phyloP scores from a whole-genome alignment of 2,888 invertebrate genomes.

The Stratiomys singularior region DNA sequence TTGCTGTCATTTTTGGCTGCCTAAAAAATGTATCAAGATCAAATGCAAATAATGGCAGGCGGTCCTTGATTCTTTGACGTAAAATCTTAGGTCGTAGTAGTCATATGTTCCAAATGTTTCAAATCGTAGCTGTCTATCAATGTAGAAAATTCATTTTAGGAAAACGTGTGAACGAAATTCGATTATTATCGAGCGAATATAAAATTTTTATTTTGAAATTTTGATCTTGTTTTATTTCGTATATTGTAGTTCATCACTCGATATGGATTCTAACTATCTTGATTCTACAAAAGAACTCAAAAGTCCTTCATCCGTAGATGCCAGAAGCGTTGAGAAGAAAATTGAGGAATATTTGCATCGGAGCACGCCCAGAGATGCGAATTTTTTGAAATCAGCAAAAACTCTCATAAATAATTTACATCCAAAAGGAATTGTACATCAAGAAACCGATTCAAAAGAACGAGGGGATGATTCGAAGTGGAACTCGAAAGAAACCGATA shows the following conservation, averaged over 20 bases:
- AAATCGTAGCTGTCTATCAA: not conserved
- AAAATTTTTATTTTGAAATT: not conserved
- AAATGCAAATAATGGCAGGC: too few relatives aligned
- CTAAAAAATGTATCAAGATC: too few relatives aligned
- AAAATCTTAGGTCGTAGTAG: not conserved
- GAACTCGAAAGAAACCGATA: not conserved
- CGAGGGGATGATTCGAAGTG: not conserved
- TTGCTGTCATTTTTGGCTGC: too few relatives aligned
- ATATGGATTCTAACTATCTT: not conserved
- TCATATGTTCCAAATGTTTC: not conserved
- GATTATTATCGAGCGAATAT: not conserved
- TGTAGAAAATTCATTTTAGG: not conserved
- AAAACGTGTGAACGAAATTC: not conserved
- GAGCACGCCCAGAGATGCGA: slow-evolving; percentile 7
- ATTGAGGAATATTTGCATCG: slow-evolving; percentile 21
- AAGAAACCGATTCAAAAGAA: not conserved
- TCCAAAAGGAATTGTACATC: not conserved
- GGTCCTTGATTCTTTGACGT: too few relatives aligned
- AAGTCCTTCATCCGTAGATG: not conserved
- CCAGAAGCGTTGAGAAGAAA: slow-evolving; percentile 12
- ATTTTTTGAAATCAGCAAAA: not conserved
- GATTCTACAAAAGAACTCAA: not conserved
- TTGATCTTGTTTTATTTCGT: not conserved
- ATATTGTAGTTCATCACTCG: not conserved
- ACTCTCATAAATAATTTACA: not conserved